phyloP scores from a whole-genome alignment of 2,797 vertebrate genomes.

The Anabas testudineus region DNA sequence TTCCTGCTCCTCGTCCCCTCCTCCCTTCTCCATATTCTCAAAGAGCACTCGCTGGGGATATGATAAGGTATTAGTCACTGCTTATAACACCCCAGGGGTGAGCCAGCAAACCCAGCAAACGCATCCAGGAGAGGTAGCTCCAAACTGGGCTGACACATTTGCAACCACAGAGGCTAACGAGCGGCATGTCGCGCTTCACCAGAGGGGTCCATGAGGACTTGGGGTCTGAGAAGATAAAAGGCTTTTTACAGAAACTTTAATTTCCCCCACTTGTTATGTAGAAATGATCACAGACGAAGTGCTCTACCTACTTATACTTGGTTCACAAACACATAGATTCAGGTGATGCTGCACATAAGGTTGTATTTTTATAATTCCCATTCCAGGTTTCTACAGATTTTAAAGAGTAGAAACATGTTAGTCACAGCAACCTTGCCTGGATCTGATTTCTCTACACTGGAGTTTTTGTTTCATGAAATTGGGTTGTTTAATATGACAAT shows the following conservation, averaged over 20 bases:
- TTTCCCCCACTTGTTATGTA: constrained; percentile 36
- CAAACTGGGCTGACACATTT: constrained; percentile 44
- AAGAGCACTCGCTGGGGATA: constrained; percentile 59
- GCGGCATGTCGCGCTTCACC: constrained; percentile 45
- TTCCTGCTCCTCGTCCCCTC: not conserved
- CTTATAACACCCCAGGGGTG: constrained; percentile 51
- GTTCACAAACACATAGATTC: constrained; percentile 40
- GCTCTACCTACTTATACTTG: constrained; percentile 48
- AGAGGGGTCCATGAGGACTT: constrained; percentile 58
- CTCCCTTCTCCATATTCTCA: constrained; percentile 25
- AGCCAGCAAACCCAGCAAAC: constrained; percentile 57
- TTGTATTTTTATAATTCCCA: constrained; percentile 1
- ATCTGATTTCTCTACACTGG: constrained; percentile 36
- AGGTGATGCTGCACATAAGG: constrained; percentile 30
- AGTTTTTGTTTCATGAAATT: constrained; percentile 69
- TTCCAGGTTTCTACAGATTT: constrained; percentile 17
- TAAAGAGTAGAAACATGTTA: constrained; percentile 6
- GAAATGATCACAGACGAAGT: constrained; percentile 46
- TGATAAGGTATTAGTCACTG: constrained; percentile 69
- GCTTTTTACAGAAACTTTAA: constrained; percentile 61
- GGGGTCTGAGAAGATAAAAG: constrained; percentile 63
- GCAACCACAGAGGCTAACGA: constrained; percentile 46
- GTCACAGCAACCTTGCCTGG: constrained; percentile 21
- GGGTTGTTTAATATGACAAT: constrained; percentile 57
- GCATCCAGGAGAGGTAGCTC: constrained; percentile 52